Conservation (phyloP, 2,888 invertebrate species). For the Eupithecia subumbrata region DNA sequence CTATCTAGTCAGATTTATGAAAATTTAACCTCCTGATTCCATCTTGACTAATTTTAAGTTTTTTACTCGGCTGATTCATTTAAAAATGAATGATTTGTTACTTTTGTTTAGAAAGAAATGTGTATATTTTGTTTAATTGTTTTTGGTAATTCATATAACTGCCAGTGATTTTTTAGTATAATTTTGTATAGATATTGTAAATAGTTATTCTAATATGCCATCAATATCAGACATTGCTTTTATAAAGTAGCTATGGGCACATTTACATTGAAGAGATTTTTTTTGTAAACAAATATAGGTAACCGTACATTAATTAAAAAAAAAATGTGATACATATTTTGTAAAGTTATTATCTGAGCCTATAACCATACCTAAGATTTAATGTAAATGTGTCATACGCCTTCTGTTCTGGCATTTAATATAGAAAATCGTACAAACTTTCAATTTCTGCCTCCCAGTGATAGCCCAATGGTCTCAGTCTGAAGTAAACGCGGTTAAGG, state of each 20-base stretch:
- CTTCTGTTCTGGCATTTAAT: slow-evolving; percentile 1
- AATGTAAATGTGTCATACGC: background rate
- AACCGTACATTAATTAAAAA: background rate
- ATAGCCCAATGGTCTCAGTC: background rate
- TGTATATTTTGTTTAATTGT: slow-evolving; percentile 64
- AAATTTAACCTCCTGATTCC: slow-evolving; percentile 11
- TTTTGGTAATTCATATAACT: slow-evolving; percentile 52
- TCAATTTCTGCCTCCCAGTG: background rate
- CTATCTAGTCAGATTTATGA: background rate
- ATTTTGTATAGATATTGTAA: slow-evolving; percentile 40
- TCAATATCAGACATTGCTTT: slow-evolving; percentile 25
- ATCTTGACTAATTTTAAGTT: slow-evolving; percentile 56
- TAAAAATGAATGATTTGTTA: slow-evolving; percentile 60
- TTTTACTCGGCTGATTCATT: slow-evolving; percentile 62
- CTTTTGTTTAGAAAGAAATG: slow-evolving; percentile 78
- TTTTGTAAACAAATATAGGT: background rate
- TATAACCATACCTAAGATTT: background rate
- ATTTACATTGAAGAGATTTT: background rate
- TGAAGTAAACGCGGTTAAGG: background rate
- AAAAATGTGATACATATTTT: background rate
- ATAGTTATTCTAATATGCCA: slow-evolving; percentile 35
- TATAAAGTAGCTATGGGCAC: slow-evolving; percentile 6
- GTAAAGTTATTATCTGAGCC: background rate
- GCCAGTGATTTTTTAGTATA: slow-evolving; percentile 43
- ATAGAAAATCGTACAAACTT: slow-evolving; percentile 2